Percentiles rank a stretch among this genome's conserved stretches.
Evolutionary conservation across 2,888 invertebrate genomes (phyloP).

Genomic region (Liodrosophila aerea): DNA sequence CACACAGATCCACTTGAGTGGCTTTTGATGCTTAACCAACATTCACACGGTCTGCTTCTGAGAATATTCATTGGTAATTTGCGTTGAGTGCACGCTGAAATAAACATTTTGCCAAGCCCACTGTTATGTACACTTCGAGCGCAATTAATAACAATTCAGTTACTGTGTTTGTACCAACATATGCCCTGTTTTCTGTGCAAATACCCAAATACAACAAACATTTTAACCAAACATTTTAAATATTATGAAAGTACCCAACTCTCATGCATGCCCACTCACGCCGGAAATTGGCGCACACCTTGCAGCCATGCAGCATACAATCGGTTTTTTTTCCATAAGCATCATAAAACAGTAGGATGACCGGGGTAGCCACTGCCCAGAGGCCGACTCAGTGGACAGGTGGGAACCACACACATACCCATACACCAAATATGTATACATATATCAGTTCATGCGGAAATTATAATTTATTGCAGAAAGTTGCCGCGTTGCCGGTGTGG

Average conservation of each 20-base stretch:
- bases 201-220: conserved; percentile 9
- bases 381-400: conserved; percentile 15
- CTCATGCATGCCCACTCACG: conserved; percentile 48
- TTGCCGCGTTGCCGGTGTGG: conserved; percentile 61
- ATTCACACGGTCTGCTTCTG: not conserved
- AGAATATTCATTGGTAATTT: not conserved
- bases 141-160: conserved; percentile 56
- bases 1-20: conserved; percentile 6
- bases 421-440: no score
- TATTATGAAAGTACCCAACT: conserved; percentile 31
- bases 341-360: conserved; percentile 51
- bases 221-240: conserved; percentile 43
- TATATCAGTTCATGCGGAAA: conserved; percentile 60
- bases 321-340: conserved; percentile 43
- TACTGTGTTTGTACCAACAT: conserved; percentile 36
- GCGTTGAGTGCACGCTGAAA: conserved; percentile 9
- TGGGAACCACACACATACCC: no score
- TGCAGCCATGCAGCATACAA: conserved; percentile 66
- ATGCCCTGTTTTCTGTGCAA: conserved; percentile 30
- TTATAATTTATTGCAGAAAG: conserved; percentile 73
- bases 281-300: conserved; percentile 78
- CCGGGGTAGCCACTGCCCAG: conserved; percentile 43
- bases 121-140: conserved; percentile 15
- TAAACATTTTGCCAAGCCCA: not conserved
- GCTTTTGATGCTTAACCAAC: conserved; percentile 9